Percentiles rank a stretch among this genome's conserved stretches.
phyloP scores from a whole-genome alignment of 2,797 vertebrate genomes.

The Anisognathus igniventris region DNA sequence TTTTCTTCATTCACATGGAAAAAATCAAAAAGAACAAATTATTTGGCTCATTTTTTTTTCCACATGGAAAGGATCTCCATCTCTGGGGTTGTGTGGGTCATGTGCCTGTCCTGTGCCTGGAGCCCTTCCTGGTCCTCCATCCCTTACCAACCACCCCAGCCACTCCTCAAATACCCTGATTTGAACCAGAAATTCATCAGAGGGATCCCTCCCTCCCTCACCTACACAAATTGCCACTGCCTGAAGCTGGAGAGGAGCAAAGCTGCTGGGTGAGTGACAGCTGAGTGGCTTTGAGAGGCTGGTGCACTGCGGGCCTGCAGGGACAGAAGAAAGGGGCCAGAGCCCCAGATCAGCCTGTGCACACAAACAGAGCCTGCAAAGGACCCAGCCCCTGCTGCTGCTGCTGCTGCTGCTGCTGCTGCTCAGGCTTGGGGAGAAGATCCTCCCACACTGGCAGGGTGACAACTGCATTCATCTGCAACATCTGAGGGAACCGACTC shows the following conservation, averaged over 20 bases:
- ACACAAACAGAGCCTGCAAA: not conserved
- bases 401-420: not conserved
- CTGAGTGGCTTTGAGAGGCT: not conserved
- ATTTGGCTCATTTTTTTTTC: not conserved
- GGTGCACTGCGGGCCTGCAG: not conserved
- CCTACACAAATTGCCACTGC: not conserved
- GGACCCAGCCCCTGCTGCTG: not conserved
- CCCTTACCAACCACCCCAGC: not conserved
- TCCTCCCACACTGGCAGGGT: not conserved
- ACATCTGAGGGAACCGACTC: not conserved
- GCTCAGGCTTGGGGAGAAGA: not conserved
- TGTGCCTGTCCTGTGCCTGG: not conserved
- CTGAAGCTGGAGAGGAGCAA: not conserved
- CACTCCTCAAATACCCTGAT: not conserved
- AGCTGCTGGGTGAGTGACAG: not conserved
- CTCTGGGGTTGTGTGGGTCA: not conserved
- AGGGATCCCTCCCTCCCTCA: not conserved
- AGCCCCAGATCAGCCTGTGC: not conserved
- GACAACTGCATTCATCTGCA: slow-evolving; percentile 12
- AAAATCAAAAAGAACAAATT: not conserved
- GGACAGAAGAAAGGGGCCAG: not conserved
- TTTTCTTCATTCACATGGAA: not conserved
- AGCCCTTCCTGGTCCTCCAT: not conserved
- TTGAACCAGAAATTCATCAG: not conserved
- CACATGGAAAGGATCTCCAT: not conserved